These are phyloP conservation scores for Petrocephalus zakoni DNA, from an alignment of 2,113 vertebrate genomes.

Conservation along the genomic window DNA sequence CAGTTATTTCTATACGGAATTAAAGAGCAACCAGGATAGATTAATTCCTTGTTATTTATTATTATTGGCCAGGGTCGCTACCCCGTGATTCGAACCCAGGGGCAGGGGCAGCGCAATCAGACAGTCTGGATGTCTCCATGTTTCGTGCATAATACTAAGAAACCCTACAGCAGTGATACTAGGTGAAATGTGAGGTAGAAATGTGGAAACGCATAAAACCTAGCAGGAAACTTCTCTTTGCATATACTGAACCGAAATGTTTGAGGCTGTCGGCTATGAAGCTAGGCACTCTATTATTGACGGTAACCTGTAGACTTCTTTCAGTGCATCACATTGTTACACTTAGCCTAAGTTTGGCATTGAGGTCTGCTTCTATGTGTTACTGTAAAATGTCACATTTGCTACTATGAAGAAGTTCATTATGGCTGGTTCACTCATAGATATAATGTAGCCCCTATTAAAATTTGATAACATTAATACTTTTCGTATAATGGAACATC, in stretches of 20 bases:
- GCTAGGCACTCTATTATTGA: neutral
- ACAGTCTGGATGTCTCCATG: neutral
- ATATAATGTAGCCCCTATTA: neutral
- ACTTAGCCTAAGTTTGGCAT: neutral
- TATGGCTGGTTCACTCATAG: neutral
- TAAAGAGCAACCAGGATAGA: neutral
- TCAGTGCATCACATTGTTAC: neutral
- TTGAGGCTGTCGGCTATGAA: neutral
- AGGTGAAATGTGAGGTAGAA: no score
- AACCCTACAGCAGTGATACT: neutral
- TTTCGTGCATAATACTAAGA: neutral
- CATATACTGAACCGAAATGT: neutral
- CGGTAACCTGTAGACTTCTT: neutral
- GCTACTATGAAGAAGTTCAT: neutral
- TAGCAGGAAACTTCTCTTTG: neutral
- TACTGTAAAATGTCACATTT: neutral
- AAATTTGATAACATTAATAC: neutral
- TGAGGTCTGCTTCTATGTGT: neutral
- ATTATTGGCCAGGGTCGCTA: neutral
- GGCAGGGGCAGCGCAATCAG: neutral
- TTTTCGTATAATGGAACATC: neutral
- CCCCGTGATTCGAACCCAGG: neutral
- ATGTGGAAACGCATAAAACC: neutral
- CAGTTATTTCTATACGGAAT: neutral
- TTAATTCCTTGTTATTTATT: constrained; percentile 9